These are phyloP conservation scores for Thaumetopoea pityocampa DNA, from an alignment of 1,140 invertebrate genomes.

Conservation along the genomic window DNA sequence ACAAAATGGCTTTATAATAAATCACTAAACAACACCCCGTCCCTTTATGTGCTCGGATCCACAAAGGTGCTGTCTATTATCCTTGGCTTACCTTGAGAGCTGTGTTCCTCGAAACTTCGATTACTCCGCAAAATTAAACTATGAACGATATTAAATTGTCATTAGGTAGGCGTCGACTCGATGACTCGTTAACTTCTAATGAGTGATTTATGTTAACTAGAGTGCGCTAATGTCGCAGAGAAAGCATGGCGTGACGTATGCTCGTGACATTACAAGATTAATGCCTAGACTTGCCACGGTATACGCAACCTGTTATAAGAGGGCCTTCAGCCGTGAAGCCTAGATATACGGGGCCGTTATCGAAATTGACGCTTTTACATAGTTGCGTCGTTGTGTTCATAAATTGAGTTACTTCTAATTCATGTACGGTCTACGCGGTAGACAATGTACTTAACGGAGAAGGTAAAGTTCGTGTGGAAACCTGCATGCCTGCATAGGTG, in stretches of 20 bases:
- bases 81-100: slow-evolving; percentile 28
- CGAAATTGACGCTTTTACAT: slow-evolving; percentile 27
- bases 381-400: no score
- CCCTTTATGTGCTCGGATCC: slow-evolving; percentile 29
- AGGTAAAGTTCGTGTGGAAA: no score
- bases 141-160: slow-evolving; percentile 52
- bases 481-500: no score
- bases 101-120: slow-evolving; percentile 35
- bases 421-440: no score
- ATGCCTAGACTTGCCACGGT: slow-evolving; percentile 18
- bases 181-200: slow-evolving; percentile 45
- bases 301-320: slow-evolving; percentile 33
- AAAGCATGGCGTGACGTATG: slow-evolving; percentile 20
- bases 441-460: no score
- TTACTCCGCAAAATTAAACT: slow-evolving; percentile 42
- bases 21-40: slow-evolving; percentile 32
- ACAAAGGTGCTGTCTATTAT: slow-evolving; percentile 38
- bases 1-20: slow-evolving; percentile 26
- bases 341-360: slow-evolving; percentile 25
- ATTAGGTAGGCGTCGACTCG: slow-evolving; percentile 42
- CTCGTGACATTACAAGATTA: slow-evolving; percentile 24
- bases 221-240: slow-evolving; percentile 36
- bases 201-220: slow-evolving; percentile 50
- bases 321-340: slow-evolving; percentile 30
- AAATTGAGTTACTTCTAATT: no score